Evolutionary conservation across 2,888 invertebrate species (phyloP).

Genomic region (Chymomyza procnemis): DNA sequence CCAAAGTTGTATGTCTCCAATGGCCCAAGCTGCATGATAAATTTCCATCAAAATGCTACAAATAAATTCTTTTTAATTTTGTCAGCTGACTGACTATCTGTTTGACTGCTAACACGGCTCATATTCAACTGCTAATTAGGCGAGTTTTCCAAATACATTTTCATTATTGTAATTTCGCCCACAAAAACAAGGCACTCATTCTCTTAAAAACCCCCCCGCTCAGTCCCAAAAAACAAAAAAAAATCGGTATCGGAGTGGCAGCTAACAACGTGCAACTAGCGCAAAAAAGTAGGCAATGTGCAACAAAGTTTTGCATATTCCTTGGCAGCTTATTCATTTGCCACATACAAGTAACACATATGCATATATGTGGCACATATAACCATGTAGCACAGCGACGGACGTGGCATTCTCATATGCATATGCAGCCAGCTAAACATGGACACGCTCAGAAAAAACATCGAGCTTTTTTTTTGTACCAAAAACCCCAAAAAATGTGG

Average conservation of each 20-base stretch:
- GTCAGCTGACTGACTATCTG: conserved; percentile 1
- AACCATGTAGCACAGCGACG: no score
- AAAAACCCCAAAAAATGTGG: conserved; percentile 24
- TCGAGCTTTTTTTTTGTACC: conserved; percentile 61
- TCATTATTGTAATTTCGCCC: conserved; percentile 68
- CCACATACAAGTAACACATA: no score
- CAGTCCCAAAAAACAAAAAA: background rate
- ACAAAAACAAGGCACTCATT: background rate
- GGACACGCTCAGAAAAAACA: conserved; percentile 44
- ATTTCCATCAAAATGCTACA: no score
- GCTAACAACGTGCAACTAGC: conserved; percentile 2
- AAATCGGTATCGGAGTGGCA: background rate
- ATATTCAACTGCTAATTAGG: conserved; percentile 70
- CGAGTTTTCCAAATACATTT: conserved; percentile 68
- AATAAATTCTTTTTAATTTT: no score
- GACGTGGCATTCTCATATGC: no score
- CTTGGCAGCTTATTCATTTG: background rate
- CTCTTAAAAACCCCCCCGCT: background rate
- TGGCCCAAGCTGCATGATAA: no score
- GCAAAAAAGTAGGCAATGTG: conserved; percentile 26
- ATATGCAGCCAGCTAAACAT: conserved; percentile 67
- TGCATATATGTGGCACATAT: no score
- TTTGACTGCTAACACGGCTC: conserved; percentile 67
- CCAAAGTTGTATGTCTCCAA: no score
- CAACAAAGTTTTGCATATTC: conserved; percentile 47